phyloP scores from a whole-genome alignment of 1,140 invertebrate genomes.

The Glossosoma conforme region DNA sequence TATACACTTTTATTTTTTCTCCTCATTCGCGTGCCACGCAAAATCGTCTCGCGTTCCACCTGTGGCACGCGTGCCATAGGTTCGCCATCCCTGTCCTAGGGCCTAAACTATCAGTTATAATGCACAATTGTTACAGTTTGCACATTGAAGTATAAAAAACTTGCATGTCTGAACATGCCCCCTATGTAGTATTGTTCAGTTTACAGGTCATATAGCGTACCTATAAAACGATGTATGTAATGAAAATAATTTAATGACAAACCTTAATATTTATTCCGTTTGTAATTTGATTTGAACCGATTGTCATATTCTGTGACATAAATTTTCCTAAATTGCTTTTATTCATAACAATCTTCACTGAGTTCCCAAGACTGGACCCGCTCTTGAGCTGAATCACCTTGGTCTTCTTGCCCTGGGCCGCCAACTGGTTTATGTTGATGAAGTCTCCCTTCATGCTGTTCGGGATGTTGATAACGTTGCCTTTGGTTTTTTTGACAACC shows the following conservation, averaged over 20 bases:
- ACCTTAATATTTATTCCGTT: conserved; percentile 7
- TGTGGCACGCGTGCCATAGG: no score
- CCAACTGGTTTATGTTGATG: conserved; percentile 17
- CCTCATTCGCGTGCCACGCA: no score
- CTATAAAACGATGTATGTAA: not conserved
- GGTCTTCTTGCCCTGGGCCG: conserved; percentile 16
- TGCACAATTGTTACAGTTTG: no score
- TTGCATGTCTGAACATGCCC: not conserved
- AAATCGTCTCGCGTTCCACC: no score
- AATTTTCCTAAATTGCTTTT: conserved; percentile 20
- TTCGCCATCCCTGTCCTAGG: no score
- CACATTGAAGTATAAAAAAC: not conserved
- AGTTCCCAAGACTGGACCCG: conserved; percentile 15
- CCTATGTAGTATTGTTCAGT: not conserved
- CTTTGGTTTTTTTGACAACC: conserved; percentile 19
- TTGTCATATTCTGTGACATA: conserved; percentile 14
- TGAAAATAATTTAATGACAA: not conserved
- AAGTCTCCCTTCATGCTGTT: conserved; percentile 13
- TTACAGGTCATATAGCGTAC: not conserved
- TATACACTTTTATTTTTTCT: no score
- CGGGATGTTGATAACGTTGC: conserved; percentile 3
- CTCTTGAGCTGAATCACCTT: conserved; percentile 27
- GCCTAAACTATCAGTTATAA: no score
- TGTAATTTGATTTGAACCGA: conserved; percentile 2
- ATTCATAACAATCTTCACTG: conserved; percentile 25